Percentiles rank a stretch among this genome's conserved stretches.
Conservation (phyloP, 2,113 vertebrate species). For the Corythornis madagascariensis region DNA sequence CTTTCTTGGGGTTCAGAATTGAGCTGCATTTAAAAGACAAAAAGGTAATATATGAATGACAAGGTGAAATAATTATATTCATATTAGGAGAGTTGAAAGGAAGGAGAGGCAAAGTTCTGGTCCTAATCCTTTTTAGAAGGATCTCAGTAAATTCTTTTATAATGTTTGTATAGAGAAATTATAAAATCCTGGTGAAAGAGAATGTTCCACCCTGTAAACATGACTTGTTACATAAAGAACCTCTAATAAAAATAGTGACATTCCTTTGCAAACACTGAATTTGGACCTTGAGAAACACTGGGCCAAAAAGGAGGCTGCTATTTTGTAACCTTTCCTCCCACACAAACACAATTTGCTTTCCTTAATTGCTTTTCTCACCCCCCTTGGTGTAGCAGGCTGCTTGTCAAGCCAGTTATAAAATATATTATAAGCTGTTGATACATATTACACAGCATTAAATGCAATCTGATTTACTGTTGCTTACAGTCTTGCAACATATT, state of each 20-base stretch:
- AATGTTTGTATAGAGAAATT: not conserved
- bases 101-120: not conserved
- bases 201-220: constrained; percentile 10
- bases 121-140: not conserved
- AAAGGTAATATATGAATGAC: not conserved
- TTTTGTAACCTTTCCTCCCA: not conserved
- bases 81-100: not conserved
- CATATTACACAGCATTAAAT: not conserved
- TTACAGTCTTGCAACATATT: not conserved
- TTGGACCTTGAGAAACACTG: constrained; percentile 10
- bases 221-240: constrained; percentile 34
- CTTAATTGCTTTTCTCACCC: not conserved
- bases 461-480: not conserved
- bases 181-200: constrained; percentile 13
- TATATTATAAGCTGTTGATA: not conserved
- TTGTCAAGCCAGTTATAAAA: not conserved
- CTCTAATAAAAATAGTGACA: constrained; percentile 38
- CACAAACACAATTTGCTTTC: not conserved
- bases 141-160: not conserved
- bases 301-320: not conserved
- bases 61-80: not conserved
- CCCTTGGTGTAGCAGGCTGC: not conserved
- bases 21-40: not conserved
- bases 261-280: constrained; percentile 28
- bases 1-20: not conserved